phyloP scores from a whole-genome alignment of 1,140 invertebrate genomes.

The Araneus ventricosus region DNA sequence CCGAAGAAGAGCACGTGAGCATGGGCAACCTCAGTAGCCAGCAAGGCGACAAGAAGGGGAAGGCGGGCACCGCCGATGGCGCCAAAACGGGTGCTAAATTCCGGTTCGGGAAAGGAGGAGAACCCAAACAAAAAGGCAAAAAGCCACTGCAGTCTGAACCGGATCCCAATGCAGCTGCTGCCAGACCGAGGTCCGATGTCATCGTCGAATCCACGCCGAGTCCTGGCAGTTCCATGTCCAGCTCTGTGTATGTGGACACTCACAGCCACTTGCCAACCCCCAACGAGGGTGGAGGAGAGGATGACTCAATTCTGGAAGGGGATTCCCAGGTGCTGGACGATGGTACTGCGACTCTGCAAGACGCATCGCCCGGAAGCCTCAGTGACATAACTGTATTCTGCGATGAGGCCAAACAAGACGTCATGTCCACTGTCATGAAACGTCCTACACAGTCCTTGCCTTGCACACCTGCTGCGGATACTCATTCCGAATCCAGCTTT shows the following conservation, averaged over 20 bases:
- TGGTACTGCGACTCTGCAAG: constrained; percentile 62
- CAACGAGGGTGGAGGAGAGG: constrained; percentile 52
- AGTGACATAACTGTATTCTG: constrained; percentile 72
- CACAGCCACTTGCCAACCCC: constrained; percentile 75
- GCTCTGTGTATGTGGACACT: constrained; percentile 75
- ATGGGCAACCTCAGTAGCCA: constrained; percentile 75
- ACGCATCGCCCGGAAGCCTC: constrained; percentile 66
- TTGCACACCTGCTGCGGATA: constrained; percentile 34
- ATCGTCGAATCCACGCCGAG: constrained; percentile 66
- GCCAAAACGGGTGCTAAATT: constrained; percentile 9
- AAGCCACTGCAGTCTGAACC: neutral
- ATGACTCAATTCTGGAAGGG: constrained; percentile 66
- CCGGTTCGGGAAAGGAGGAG: constrained; percentile 38
- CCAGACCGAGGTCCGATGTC: neutral
- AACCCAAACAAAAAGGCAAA: constrained; percentile 8
- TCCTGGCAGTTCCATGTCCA: constrained; percentile 75
- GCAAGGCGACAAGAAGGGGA: constrained; percentile 71
- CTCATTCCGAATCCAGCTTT: neutral
- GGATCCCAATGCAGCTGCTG: neutral
- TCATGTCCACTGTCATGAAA: constrained; percentile 14
- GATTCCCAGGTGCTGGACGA: constrained; percentile 70
- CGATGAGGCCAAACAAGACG: constrained; percentile 58
- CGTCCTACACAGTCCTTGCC: constrained; percentile 61
- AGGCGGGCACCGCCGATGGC: neutral
- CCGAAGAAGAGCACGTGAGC: constrained; percentile 3